phyloP scores from a whole-genome alignment of 2,797 vertebrate genomes.

The Eidolon dupreanum region DNA sequence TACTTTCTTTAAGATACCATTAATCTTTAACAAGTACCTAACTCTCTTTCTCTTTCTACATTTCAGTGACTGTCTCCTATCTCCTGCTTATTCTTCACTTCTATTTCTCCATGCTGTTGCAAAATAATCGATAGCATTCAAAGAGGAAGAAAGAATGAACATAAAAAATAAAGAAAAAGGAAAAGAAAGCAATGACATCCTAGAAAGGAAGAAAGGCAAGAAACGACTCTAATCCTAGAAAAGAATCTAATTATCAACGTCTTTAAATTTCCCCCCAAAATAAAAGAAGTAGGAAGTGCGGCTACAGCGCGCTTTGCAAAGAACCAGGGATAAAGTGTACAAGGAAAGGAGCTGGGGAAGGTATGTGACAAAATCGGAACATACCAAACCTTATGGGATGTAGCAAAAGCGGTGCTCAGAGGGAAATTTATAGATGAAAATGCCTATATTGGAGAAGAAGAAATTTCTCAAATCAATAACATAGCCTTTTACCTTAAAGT shows the following conservation, averaged over 20 bases:
- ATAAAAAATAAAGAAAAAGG: constrained; percentile 64
- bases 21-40: constrained; percentile 49
- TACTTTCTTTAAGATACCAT: constrained; percentile 34
- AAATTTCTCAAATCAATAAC: constrained; percentile 11
- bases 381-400: not conserved
- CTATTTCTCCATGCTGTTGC: constrained; percentile 78
- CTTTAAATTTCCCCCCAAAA: not conserved
- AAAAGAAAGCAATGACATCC: constrained; percentile 51
- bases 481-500: constrained; percentile 3
- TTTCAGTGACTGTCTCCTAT: constrained; percentile 63
- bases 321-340: not conserved
- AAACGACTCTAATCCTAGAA: constrained; percentile 49
- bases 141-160: constrained; percentile 49
- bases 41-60: constrained; percentile 48
- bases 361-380: not conserved
- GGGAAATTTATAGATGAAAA: constrained; percentile 38
- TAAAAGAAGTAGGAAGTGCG: not conserved
- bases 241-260: constrained; percentile 9
- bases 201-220: constrained; percentile 33
- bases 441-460: not conserved
- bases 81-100: constrained; percentile 72
- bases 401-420: not conserved
- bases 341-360: not conserved
- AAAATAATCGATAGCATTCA: constrained; percentile 71
- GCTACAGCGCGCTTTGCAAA: not conserved